Evolutionary conservation across 2,797 vertebrate species (phyloP).

Genomic region (Phoxinus dragarum): DNA sequence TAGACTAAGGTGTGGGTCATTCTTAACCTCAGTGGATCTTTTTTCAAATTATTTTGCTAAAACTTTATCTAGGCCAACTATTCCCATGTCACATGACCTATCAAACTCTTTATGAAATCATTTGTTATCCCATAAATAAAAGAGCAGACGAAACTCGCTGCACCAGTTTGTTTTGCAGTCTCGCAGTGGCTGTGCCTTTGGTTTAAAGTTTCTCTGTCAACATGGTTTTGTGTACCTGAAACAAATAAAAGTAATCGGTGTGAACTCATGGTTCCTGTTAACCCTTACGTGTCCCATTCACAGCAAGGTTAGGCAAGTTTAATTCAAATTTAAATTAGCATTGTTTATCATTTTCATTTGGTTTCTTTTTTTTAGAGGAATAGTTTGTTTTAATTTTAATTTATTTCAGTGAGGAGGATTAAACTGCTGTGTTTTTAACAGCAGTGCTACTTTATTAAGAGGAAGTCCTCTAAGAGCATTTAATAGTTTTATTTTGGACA

Average conservation of each 20-base stretch:
- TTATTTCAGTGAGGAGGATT: neutral
- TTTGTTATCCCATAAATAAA: constrained; percentile 15
- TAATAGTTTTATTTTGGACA: neutral
- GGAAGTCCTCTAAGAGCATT: neutral
- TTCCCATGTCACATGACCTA: constrained; percentile 23
- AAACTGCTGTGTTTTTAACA: too few species aligned
- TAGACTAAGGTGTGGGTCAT: constrained; percentile 14
- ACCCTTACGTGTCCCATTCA: neutral
- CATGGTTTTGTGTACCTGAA: constrained; percentile 52
- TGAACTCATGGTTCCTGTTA: constrained; percentile 46
- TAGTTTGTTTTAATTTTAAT: neutral
- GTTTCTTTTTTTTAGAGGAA: neutral
- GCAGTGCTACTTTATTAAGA: neutral
- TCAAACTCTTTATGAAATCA: constrained; percentile 30
- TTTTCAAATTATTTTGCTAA: constrained; percentile 24
- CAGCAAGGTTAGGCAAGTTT: neutral
- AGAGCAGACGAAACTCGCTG: constrained; percentile 69
- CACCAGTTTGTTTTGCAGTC: constrained; percentile 46
- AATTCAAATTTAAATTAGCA: neutral
- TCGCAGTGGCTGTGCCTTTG: constrained; percentile 20
- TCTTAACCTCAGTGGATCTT: neutral
- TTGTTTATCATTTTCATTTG: neutral
- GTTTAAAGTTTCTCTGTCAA: constrained; percentile 56
- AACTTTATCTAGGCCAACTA: constrained; percentile 11
- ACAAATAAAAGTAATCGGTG: neutral